Percentiles rank a stretch among this genome's conserved stretches.
These are phyloP conservation scores for Rhinatrema bivittatum DNA, from an alignment of 2,797 vertebrate genomes.

Conservation along the genomic window DNA sequence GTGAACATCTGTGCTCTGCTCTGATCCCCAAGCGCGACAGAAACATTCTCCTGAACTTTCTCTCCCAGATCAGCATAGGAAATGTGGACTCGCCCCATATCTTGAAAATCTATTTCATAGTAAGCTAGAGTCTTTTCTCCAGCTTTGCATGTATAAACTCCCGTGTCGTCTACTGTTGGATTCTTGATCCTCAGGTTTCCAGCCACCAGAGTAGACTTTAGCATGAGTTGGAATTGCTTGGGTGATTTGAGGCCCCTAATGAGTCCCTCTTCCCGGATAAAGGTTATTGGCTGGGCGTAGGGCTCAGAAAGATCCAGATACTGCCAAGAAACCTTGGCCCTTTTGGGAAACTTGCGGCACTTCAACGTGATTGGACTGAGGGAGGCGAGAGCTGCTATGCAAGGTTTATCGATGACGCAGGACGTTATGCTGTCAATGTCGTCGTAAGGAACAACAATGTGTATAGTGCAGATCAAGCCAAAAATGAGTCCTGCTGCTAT, in stretches of 20 bases:
- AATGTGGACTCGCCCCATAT: conserved; percentile 8
- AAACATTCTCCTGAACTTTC: conserved; percentile 14
- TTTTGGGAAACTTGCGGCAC: neutral
- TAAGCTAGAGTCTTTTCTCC: neutral
- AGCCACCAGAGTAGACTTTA: neutral
- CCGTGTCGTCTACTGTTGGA: conserved; percentile 18
- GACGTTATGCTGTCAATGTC: neutral
- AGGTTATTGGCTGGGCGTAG: neutral
- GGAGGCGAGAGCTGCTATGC: conserved; percentile 14
- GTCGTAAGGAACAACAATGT: neutral
- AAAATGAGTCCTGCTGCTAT: too few relatives aligned
- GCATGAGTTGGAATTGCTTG: neutral
- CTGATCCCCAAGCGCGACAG: neutral
- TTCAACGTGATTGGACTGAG: conserved; percentile 10
- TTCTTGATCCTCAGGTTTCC: conserved; percentile 11
- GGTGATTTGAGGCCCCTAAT: neutral
- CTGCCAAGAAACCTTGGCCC: conserved; percentile 2
- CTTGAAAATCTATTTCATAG: conserved; percentile 38
- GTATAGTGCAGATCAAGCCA: neutral
- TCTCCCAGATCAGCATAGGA: conserved; percentile 21
- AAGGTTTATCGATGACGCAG: conserved; percentile 1
- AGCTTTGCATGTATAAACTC: conserved; percentile 28
- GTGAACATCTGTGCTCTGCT: conserved; percentile 14
- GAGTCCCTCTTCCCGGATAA: neutral
- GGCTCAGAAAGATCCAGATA: neutral